Conservation (phyloP, 2,113 vertebrate genomes). For the Phocoena phocoena region DNA sequence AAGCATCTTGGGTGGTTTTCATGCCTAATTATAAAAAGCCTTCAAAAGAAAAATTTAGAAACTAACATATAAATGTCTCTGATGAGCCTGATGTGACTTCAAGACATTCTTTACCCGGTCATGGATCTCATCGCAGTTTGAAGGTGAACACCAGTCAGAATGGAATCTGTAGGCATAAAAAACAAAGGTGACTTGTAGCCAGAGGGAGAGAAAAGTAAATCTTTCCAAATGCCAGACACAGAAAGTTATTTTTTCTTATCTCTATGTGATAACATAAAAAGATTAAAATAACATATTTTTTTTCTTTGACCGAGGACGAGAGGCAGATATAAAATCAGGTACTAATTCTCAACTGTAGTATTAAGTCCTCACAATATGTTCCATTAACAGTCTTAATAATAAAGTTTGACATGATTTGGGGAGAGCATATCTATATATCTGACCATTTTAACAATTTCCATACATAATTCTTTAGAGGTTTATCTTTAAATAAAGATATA, state of each 20-base stretch:
- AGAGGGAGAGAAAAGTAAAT: background rate
- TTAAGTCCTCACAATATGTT: background rate
- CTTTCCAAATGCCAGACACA: background rate
- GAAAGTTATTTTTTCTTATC: background rate
- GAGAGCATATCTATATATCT: background rate
- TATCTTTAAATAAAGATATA: slow-evolving; percentile 27
- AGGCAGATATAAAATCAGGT: background rate
- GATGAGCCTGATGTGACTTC: slow-evolving; percentile 88
- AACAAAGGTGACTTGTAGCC: slow-evolving; percentile 45
- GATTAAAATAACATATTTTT: background rate
- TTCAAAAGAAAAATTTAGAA: slow-evolving; percentile 61
- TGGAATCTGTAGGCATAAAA: slow-evolving; percentile 86
- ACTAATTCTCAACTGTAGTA: background rate
- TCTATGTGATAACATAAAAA: background rate
- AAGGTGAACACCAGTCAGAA: slow-evolving; percentile 84
- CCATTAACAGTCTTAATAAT: background rate
- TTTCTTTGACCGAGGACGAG: background rate
- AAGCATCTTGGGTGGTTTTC: slow-evolving; percentile 19
- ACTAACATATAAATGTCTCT: slow-evolving; percentile 87
- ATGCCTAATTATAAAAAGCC: background rate
- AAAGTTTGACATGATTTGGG: background rate
- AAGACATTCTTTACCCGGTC: slow-evolving; percentile 93
- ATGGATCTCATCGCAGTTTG: slow-evolving; percentile 93
- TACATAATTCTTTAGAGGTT: background rate
- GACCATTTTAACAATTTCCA: slow-evolving; percentile 23